These are phyloP conservation scores for Calypte anna DNA, from an alignment of 2,113 vertebrate genomes.

Conservation along the genomic window DNA sequence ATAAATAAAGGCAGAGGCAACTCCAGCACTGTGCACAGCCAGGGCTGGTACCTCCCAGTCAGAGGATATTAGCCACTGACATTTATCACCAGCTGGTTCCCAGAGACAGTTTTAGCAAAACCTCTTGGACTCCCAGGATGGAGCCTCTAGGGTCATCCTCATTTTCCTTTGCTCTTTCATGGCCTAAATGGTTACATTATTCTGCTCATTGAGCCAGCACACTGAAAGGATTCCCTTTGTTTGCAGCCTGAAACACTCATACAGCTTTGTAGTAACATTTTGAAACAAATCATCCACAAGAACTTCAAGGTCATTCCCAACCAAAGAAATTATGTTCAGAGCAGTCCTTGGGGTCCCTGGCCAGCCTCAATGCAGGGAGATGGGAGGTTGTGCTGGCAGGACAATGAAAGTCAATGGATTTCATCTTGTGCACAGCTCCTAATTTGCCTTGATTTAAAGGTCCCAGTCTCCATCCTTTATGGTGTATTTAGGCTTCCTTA, in stretches of 20 bases:
- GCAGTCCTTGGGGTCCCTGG: background rate
- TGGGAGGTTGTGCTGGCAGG: background rate
- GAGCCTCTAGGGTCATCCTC: background rate
- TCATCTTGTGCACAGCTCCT: slow-evolving; percentile 7
- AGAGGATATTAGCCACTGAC: background rate
- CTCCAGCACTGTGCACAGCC: background rate
- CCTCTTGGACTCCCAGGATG: background rate
- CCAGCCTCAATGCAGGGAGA: background rate
- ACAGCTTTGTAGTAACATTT: background rate
- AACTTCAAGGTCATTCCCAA: background rate
- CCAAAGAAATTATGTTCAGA: background rate
- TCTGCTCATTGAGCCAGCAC: background rate
- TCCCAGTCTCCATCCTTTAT: slow-evolving; percentile 52
- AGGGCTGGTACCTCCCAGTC: background rate
- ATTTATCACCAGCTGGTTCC: background rate
- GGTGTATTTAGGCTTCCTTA: slow-evolving; percentile 64
- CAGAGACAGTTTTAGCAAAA: background rate
- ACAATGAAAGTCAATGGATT: slow-evolving; percentile 46
- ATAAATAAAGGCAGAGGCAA: background rate
- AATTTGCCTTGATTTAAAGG: slow-evolving; percentile 68
- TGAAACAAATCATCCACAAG: background rate
- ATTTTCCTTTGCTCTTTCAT: background rate
- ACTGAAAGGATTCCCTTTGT: background rate
- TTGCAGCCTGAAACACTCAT: background rate
- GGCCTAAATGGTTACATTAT: background rate